phyloP scores from a whole-genome alignment of 2,888 invertebrate genomes.

The Diabrotica balteata region DNA sequence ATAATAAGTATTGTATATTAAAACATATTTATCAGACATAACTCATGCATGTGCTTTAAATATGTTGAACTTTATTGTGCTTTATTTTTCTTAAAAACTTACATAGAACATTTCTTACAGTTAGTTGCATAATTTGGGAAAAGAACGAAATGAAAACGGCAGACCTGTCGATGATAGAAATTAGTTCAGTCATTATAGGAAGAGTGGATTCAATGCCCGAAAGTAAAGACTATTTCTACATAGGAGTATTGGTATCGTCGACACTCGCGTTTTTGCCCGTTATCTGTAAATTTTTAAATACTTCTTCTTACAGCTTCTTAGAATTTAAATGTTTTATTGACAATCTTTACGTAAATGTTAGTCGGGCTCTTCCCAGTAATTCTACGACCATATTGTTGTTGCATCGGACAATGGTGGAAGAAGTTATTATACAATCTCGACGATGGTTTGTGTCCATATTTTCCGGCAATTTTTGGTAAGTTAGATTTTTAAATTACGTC shows the following conservation, averaged over 20 bases:
- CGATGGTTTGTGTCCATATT: constrained; percentile 19
- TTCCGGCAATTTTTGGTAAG: constrained; percentile 25
- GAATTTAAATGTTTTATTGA: constrained; percentile 23
- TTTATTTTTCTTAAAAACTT: too few relatives aligned
- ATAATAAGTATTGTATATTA: too few relatives aligned
- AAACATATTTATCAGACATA: too few relatives aligned
- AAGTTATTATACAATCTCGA: constrained; percentile 11
- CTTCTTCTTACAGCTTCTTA: constrained; percentile 19
- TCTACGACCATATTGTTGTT: constrained; percentile 10
- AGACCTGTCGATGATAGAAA: constrained; percentile 92
- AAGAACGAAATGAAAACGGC: constrained; percentile 88
- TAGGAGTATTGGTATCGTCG: constrained; percentile 69
- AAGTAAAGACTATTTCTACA: constrained; percentile 80
- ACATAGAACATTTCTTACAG: constrained; percentile 61
- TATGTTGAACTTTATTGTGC: too few relatives aligned
- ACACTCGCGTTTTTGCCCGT: constrained; percentile 70
- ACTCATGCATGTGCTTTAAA: too few relatives aligned
- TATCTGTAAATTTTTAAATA: constrained; percentile 58
- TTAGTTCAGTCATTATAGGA: constrained; percentile 92
- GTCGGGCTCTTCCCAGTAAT: constrained; percentile 6
- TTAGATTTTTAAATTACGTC: not conserved
- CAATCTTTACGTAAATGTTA: constrained; percentile 26
- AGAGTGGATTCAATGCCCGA: constrained; percentile 85
- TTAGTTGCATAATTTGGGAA: constrained; percentile 96
- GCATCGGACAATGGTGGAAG: constrained; percentile 15